Evolutionary conservation across 2,888 invertebrate genomes (phyloP).

Genomic region (Bibio marci): DNA sequence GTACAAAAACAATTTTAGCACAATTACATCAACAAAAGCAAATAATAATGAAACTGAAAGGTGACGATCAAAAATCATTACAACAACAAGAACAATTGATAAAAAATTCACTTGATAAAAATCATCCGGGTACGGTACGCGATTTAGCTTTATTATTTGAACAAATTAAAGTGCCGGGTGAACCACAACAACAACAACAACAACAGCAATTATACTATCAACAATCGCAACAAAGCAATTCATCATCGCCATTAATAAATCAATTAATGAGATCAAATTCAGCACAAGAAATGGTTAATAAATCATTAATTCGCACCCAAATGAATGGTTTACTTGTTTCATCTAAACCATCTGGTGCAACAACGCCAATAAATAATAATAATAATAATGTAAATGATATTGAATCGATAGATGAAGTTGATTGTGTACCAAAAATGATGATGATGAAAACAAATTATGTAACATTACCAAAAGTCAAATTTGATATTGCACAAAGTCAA

Average conservation of each 20-base stretch:
- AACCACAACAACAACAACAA: neutral
- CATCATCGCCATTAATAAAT: constrained; percentile 3
- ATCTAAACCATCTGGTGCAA: constrained; percentile 21
- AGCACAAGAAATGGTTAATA: constrained; percentile 19
- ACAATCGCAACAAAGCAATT: constrained; percentile 4
- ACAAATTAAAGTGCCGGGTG: constrained; percentile 25
- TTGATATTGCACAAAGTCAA: constrained; percentile 31
- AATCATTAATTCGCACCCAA: constrained; percentile 27
- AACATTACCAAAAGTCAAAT: constrained; percentile 21
- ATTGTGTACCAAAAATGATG: constrained; percentile 5
- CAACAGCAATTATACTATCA: too few relatives aligned
- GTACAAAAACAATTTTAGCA: constrained; percentile 35
- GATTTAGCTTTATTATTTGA: constrained; percentile 75
- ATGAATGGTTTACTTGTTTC: constrained; percentile 31
- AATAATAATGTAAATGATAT: neutral
- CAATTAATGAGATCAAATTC: constrained; percentile 20
- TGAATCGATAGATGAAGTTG: constrained; percentile 9
- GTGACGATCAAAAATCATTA: constrained; percentile 35
- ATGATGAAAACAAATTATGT: neutral
- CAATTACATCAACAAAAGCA: constrained; percentile 48
- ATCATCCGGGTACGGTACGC: constrained; percentile 41
- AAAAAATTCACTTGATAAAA: constrained; percentile 27
- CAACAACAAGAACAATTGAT: constrained; percentile 61
- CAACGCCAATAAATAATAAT: constrained; percentile 15
- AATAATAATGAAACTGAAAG: constrained; percentile 18